Evolutionary conservation across 2,797 vertebrate genomes (phyloP), one percentile per base, ranked within the genome.

Genomic region (Benthosema pterotum): DNA sequence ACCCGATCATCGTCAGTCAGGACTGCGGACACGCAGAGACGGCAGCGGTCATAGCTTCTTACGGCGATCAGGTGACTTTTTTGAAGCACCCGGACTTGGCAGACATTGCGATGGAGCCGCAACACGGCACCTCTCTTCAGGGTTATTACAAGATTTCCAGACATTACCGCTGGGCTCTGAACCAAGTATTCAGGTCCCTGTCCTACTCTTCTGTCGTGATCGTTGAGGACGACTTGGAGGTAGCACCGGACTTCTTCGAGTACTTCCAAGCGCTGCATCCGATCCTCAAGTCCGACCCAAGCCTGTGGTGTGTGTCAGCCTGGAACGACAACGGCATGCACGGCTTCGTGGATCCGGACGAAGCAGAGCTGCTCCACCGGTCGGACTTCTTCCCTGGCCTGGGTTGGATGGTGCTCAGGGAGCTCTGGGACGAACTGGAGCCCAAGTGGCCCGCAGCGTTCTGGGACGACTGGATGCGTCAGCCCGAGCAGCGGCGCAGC

Each of bases 391-490:
- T 99, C 57, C 97, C 97, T 0, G 97, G 97, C 0, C 57, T 99
- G 1, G 97, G 97, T 0, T 99, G 97, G 97, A 76, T 99, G 82
- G 71, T 99, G 3, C 46, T 95, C 22, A 88, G 80, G 0, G 94
- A 96, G 0, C 72, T 94, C 0, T 99, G 97, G 97, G 93, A 94
- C 0, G 97, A 99, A 48, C 75, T 99, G 42, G 97, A 98, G 60
- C 95, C 95, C 42, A 97, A 97, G 46, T 99, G 97, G 96, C 97
- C 97, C 0, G 75, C 80, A 1, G 92, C 96, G 0, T 99, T 98
- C 62, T 99, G 97, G 97, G 97, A 99, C 0, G 97, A 98, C 78
- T 99, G 97, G 97, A 95, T 98, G 94, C 88, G 97, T 0, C 90
- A 93, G 1, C 96, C 96, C 0, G 94, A 95, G 51, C 97, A 98